These are phyloP conservation scores for Plecotus auritus DNA, from an alignment of 2,113 vertebrate genomes.

Conservation along the genomic window DNA sequence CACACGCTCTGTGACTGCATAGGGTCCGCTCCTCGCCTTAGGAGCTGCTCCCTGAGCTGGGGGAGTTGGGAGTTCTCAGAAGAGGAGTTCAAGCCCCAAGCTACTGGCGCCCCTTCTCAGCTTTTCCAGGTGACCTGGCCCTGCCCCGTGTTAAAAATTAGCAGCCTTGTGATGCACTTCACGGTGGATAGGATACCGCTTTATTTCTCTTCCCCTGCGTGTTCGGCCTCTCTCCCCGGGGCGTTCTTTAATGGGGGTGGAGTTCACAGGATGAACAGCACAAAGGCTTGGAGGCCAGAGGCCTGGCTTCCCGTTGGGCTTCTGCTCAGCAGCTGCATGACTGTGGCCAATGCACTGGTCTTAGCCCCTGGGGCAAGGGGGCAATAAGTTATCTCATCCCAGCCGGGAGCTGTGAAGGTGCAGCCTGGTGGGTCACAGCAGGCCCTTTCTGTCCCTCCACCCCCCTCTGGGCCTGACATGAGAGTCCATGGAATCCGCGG, in stretches of 20 bases:
- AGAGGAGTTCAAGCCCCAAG: background rate
- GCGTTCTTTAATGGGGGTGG: background rate
- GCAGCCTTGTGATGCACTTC: too few species aligned
- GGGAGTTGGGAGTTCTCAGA: background rate
- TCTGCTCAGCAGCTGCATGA: background rate
- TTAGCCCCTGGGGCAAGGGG: background rate
- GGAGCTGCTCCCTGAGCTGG: background rate
- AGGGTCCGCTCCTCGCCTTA: background rate
- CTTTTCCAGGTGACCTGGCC: background rate
- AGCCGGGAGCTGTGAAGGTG: background rate
- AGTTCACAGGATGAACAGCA: rapidly evolving
- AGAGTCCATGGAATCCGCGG: rapidly evolving
- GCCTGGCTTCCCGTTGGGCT: background rate
- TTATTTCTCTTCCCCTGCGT: background rate
- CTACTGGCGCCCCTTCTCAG: background rate
- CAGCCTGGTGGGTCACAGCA: background rate
- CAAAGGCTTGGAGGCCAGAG: background rate
- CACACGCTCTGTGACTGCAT: background rate
- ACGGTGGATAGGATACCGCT: rapidly evolving
- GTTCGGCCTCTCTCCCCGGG: background rate
- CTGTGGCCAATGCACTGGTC: background rate
- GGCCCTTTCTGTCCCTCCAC: background rate
- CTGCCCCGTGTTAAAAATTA: background rate
- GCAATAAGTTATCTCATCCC: too few species aligned
- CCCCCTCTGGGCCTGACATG: background rate